These are phyloP conservation scores for Rutilus rutilus DNA, from an alignment of 2,113 vertebrate genomes.

Conservation along the genomic window DNA sequence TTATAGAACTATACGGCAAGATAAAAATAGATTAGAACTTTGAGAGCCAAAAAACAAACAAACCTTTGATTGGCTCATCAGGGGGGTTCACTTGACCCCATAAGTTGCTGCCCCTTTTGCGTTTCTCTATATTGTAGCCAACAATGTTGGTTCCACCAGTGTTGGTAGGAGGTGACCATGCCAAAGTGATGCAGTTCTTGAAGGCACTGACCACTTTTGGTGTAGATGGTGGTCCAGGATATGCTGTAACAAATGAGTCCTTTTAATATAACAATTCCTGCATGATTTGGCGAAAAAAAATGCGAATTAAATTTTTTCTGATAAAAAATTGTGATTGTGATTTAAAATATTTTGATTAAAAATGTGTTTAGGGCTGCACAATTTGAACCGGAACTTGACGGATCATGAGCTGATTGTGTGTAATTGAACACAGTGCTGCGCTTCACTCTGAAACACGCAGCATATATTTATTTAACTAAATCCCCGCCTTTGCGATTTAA, in stretches of 20 bases:
- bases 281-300: background rate
- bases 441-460: too few species aligned
- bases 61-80: slow-evolving; percentile 75
- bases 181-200: slow-evolving; percentile 77
- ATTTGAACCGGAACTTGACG: background rate
- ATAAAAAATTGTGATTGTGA: too few species aligned
- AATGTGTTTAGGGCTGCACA: background rate
- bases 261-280: background rate
- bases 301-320: background rate
- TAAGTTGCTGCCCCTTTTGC: slow-evolving; percentile 80
- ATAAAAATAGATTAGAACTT: background rate
- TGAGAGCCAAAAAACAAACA: background rate
- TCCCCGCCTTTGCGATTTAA: too few species aligned
- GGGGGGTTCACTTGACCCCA: slow-evolving; percentile 78
- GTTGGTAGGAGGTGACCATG: slow-evolving; percentile 80
- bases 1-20: background rate
- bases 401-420: too few species aligned
- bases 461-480: too few species aligned
- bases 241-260: slow-evolving; percentile 66
- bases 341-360: background rate
- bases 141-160: slow-evolving; percentile 75
- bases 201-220: slow-evolving; percentile 79
- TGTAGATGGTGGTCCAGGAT: slow-evolving; percentile 77
- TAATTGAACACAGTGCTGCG: too few species aligned
- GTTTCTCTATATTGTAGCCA: slow-evolving; percentile 85